These are phyloP conservation scores for Amniataba percoides DNA, from an alignment of 2,797 vertebrate species.

Conservation along the genomic window DNA sequence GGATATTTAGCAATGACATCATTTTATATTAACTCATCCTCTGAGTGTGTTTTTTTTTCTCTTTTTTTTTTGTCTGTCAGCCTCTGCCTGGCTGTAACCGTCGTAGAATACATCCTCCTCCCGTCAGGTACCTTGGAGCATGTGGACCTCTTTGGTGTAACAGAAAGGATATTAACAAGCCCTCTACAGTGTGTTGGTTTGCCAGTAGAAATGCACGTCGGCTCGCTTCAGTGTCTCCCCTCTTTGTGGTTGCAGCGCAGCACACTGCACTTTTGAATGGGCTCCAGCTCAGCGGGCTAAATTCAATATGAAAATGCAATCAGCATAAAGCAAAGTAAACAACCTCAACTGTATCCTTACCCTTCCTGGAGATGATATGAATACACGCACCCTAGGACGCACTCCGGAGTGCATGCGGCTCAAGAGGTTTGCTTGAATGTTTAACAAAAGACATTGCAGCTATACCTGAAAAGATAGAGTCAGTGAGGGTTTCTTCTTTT, in stretches of 20 bases:
- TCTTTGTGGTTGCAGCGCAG: constrained; percentile 51
- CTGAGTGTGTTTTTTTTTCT: background rate
- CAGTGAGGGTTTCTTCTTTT: constrained; percentile 15
- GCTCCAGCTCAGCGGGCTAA: constrained; percentile 69
- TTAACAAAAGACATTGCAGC: constrained; percentile 53
- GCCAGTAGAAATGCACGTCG: constrained; percentile 69
- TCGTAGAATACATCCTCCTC: constrained; percentile 45
- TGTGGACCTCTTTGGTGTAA: constrained; percentile 56
- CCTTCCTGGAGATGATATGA: constrained; percentile 51
- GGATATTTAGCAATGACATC: constrained; percentile 43
- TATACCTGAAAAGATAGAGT: constrained; percentile 48
- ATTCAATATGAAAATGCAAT: constrained; percentile 79
- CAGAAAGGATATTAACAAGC: constrained; percentile 72
- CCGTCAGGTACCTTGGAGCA: constrained; percentile 47
- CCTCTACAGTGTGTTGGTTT: constrained; percentile 61
- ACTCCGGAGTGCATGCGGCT: constrained; percentile 40
- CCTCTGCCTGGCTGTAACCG: constrained; percentile 35
- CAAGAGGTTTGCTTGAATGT: constrained; percentile 46
- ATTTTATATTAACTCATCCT: constrained; percentile 38
- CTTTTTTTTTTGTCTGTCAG: constrained; percentile 12
- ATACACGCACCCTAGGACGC: constrained; percentile 31
- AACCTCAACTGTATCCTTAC: constrained; percentile 57
- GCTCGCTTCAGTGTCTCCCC: constrained; percentile 65
- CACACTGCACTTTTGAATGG: constrained; percentile 65
- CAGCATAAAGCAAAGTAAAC: constrained; percentile 71